These are phyloP conservation scores for Hypothenemus hampei DNA, from an alignment of 1,140 invertebrate genomes.

Conservation along the genomic window DNA sequence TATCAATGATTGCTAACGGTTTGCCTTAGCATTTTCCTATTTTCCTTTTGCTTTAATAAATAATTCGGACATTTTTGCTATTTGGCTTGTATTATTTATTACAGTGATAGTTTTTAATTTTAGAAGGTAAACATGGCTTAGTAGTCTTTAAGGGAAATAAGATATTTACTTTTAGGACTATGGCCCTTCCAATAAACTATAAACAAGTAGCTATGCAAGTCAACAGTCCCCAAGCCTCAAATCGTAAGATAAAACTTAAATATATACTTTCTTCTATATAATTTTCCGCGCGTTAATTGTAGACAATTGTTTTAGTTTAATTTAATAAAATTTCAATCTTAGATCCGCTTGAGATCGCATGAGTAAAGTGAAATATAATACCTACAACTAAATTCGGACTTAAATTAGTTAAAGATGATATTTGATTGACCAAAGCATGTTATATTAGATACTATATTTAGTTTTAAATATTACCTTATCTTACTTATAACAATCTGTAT, in stretches of 20 bases:
- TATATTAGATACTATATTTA: conserved; percentile 5
- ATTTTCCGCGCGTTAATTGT: conserved; percentile 10
- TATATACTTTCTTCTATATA: conserved; percentile 17
- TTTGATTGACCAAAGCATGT: conserved; percentile 28
- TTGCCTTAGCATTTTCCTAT: too few relatives aligned
- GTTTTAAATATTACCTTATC: conserved; percentile 5
- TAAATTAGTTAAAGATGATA: conserved; percentile 12
- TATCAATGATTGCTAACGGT: too few relatives aligned
- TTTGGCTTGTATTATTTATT: too few relatives aligned
- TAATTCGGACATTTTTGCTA: too few relatives aligned
- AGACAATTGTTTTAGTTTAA: conserved; percentile 25
- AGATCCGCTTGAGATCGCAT: conserved; percentile 33
- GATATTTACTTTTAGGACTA: too few relatives aligned
- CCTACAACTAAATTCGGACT: conserved; percentile 2
- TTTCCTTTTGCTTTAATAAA: too few relatives aligned
- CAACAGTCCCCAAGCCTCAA: conserved; percentile 49
- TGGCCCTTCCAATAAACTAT: conserved; percentile 70
- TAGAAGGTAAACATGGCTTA: too few relatives aligned
- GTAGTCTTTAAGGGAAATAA: neutral
- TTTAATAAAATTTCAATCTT: conserved; percentile 16
- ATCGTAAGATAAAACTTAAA: conserved; percentile 44
- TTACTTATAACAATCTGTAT: conserved; percentile 19
- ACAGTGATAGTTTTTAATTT: too few relatives aligned
- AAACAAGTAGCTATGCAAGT: conserved; percentile 67
- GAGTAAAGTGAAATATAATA: conserved; percentile 25